Percentiles rank a stretch among this genome's conserved stretches.
Evolutionary conservation across 2,888 invertebrate genomes (phyloP).

Genomic region (Lapara coniferarum): DNA sequence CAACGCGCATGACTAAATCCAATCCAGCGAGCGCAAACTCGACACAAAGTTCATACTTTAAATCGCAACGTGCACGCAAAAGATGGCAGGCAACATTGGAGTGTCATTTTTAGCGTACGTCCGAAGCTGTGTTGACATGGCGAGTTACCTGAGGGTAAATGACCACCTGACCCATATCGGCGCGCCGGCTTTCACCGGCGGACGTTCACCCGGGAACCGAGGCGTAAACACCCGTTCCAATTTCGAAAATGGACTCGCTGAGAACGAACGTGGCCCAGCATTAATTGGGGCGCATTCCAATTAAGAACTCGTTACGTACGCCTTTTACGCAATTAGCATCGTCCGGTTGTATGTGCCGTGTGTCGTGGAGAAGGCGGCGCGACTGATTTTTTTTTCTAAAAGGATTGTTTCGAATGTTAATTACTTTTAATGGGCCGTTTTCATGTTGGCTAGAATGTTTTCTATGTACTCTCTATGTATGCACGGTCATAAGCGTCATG

Average conservation of each 20-base stretch:
- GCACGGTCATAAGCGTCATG: not conserved
- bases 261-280: conserved; percentile 62
- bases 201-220: conserved; percentile 78
- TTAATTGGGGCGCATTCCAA: conserved; percentile 82
- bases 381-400: conserved; percentile 6
- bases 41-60: not conserved
- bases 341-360: conserved; percentile 42
- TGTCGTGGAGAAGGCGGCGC: conserved; percentile 9
- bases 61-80: not conserved
- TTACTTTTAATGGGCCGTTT: conserved; percentile 18
- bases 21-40: conserved; percentile 5
- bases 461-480: conserved; percentile 10
- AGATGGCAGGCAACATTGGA: not conserved
- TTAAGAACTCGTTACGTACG: conserved; percentile 76
- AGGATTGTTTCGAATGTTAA: conserved; percentile 27
- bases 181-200: conserved; percentile 77
- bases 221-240: conserved; percentile 72
- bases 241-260: conserved; percentile 72
- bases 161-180: conserved; percentile 81
- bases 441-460: conserved; percentile 22
- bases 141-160: conserved; percentile 75
- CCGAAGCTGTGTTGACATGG: conserved; percentile 51
- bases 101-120: conserved; percentile 21
- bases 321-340: conserved; percentile 77
- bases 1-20: conserved; percentile 18